Conservation (phyloP, 2,113 vertebrate species). For the Phoxinus phoxinus region DNA sequence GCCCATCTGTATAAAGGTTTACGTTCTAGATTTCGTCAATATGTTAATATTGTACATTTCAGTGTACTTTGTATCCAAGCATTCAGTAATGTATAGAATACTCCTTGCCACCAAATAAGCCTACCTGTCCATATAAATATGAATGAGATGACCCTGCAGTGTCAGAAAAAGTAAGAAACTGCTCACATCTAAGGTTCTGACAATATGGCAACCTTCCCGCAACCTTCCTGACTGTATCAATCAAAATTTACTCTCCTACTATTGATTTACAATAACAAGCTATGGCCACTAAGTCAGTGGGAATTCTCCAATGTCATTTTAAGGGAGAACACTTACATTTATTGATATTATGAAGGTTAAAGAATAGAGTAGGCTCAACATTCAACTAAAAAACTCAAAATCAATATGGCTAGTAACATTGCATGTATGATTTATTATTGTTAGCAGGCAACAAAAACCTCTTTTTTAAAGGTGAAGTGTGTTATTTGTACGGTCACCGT, state of each 20-base stretch:
- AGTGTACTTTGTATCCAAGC: background rate
- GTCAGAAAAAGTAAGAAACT: background rate
- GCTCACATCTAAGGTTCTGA: background rate
- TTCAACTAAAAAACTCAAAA: background rate
- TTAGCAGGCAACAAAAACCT: background rate
- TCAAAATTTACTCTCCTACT: background rate
- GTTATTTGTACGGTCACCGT: too few species aligned
- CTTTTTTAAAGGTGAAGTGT: background rate
- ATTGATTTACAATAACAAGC: slow-evolving; percentile 4
- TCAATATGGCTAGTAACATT: background rate
- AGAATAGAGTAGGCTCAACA: background rate
- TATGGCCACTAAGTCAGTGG: background rate
- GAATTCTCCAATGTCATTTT: background rate
- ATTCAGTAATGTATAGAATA: background rate
- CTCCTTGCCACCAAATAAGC: background rate
- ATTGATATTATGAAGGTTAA: background rate
- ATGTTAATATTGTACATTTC: background rate
- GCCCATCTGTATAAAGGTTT: too few species aligned
- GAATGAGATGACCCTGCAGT: background rate
- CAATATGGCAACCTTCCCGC: background rate
- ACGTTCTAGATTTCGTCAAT: too few species aligned
- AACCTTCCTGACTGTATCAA: background rate
- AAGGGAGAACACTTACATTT: background rate
- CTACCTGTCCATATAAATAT: background rate
- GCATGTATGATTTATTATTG: background rate